Evolutionary conservation across 2,113 vertebrate genomes (phyloP), one percentile per base, ranked within the genome.

Genomic region (Penelope pileata): DNA sequence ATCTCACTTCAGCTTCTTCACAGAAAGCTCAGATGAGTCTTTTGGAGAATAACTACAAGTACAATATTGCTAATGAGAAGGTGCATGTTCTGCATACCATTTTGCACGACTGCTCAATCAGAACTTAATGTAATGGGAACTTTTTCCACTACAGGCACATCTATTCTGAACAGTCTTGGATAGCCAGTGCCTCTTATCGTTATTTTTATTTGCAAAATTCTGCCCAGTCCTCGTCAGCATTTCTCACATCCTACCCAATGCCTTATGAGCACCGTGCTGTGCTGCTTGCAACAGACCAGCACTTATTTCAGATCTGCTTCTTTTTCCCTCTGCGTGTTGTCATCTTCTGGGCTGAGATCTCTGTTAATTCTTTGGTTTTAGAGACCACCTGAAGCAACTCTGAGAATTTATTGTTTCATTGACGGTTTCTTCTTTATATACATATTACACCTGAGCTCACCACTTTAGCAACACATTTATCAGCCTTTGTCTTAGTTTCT

Each of bases 81-180:
- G 47, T 64, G 7, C 1, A 0, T 22, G 6, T 51, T 8, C 16
- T 23, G 3, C 34, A 10, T 3, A 0, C 2, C 22, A 51, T 89
- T 81, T 89, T 34, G 10, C 58, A 36, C 12, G 24, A 12, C 23
- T 74, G 6, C 22, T 68, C 47, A 79, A 36, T 34, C 59, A 72
- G 70, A 92, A 8, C 40, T 87, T 60, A 79, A 8, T n/a, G 53
- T 4, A 45, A 4, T 64, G 5, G 6, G 81, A 74, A 47, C 12
- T 53, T 4, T 68, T 62, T 22, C 45, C 3, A 14, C 59, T 88
- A 47, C 5, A 6, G 3, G 60, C 67, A 5, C 63, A 68, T 32
- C 56, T 64, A 8, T 58, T 27, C 30, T 82, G 48, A 82, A 93
- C 78, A 67, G 21, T 53, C 36, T 38, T 72, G 16, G 15, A 21